Conservation (phyloP, 2,113 vertebrate genomes). For the Ursus arctos region DNA sequence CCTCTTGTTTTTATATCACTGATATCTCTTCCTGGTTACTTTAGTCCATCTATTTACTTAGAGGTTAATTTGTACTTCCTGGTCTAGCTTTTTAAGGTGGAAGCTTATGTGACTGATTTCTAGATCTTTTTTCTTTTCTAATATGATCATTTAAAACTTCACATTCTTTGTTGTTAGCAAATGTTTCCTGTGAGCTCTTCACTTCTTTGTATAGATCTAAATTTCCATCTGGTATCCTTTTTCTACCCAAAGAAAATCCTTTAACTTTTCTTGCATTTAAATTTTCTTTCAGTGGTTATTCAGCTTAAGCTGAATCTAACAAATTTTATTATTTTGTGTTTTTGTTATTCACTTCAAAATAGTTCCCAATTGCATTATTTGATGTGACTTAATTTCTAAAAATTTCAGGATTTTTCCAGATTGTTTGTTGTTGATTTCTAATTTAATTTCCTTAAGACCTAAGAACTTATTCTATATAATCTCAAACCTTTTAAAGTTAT, state of each 20-base stretch:
- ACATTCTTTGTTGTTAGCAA: neutral
- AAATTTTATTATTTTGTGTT: neutral
- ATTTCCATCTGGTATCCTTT: neutral
- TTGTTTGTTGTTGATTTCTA: neutral
- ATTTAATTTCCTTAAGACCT: neutral
- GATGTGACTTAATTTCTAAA: neutral
- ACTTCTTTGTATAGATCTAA: neutral
- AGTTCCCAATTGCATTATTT: neutral
- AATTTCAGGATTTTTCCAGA: neutral
- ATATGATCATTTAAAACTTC: neutral
- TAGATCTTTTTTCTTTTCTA: neutral
- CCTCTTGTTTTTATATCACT: neutral
- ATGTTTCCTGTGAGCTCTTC: neutral
- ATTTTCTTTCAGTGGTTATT: neutral
- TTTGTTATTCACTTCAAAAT: neutral
- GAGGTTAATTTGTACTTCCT: neutral
- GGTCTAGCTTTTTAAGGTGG: neutral
- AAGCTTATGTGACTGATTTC: neutral
- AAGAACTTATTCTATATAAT: neutral
- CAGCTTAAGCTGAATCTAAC: neutral
- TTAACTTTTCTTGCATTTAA: neutral
- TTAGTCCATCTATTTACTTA: neutral
- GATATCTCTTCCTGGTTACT: neutral
- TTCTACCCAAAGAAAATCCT: neutral
- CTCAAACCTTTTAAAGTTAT: neutral